Evolutionary conservation across 2,113 vertebrate species (phyloP).

Genomic region (Plectropomus leopardus): DNA sequence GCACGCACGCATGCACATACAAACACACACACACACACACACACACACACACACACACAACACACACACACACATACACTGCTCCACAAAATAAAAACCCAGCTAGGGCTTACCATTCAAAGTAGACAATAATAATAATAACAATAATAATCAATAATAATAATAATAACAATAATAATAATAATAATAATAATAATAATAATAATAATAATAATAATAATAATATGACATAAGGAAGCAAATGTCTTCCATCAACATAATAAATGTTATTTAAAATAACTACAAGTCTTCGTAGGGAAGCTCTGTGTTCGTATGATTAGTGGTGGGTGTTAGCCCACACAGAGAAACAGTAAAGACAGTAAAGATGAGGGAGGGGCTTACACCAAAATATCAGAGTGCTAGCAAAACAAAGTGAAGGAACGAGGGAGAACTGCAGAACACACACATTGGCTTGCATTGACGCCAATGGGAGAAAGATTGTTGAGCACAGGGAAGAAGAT

Average conservation of each 20-base stretch:
- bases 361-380: constrained; percentile 45
- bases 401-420: constrained; percentile 73
- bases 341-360: constrained; percentile 36
- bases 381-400: constrained; percentile 66
- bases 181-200: neutral
- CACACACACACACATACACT: constrained; percentile 56
- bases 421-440: constrained; percentile 77
- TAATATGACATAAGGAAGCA: constrained; percentile 3
- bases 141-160: neutral
- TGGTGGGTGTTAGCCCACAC: constrained; percentile 7
- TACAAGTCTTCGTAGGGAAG: neutral
- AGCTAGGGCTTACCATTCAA: constrained; percentile 35
- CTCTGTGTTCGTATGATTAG: constrained; percentile 16
- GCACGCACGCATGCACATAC: constrained; percentile 31
- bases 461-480: constrained; percentile 73
- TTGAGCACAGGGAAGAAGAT: constrained; percentile 59
- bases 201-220: neutral
- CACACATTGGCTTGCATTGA: constrained; percentile 76
- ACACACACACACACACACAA: constrained; percentile 53
- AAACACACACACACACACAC: constrained; percentile 41
- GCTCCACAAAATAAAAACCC: constrained; percentile 75
- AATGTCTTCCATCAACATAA: constrained; percentile 5
- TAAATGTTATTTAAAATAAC: neutral
- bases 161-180: neutral
- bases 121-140: constrained; percentile 19